These are phyloP conservation scores for Calameuta filiformis DNA, from an alignment of 2,888 invertebrate species.

Conservation along the genomic window DNA sequence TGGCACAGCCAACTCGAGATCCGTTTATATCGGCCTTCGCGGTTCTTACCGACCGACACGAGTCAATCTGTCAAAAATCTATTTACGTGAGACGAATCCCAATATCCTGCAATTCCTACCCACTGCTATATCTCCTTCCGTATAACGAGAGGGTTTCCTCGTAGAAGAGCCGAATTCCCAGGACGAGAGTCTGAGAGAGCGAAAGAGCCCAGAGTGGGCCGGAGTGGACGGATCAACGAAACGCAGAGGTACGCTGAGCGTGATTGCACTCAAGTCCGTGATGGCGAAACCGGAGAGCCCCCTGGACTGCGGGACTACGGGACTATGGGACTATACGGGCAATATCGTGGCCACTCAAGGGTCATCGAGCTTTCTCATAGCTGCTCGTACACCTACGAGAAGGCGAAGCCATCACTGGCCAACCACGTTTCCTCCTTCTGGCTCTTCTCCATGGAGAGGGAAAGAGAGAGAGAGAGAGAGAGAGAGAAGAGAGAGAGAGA, in stretches of 20 bases:
- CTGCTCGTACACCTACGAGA: slow-evolving; percentile 45
- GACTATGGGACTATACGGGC: slow-evolving; percentile 48
- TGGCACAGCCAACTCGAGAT: not conserved
- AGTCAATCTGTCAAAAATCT: not conserved
- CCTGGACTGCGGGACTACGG: slow-evolving; percentile 31
- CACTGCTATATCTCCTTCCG: not conserved
- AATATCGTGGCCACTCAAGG: slow-evolving; percentile 65
- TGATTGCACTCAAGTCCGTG: slow-evolving; percentile 63
- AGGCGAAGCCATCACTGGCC: slow-evolving; percentile 35
- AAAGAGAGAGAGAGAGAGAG: not conserved
- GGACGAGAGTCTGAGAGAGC: slow-evolving; percentile 17
- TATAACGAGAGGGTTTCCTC: not conserved
- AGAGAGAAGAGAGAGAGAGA: not conserved
- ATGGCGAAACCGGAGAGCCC: slow-evolving; percentile 17
- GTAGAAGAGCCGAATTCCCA: not conserved
- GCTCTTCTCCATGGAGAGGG: not conserved
- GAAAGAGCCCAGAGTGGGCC: slow-evolving; percentile 31
- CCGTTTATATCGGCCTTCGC: not conserved
- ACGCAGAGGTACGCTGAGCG: slow-evolving; percentile 41
- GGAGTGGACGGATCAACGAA: slow-evolving; percentile 44
- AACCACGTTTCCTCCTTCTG: slow-evolving; percentile 44
- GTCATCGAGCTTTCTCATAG: slow-evolving; percentile 63
- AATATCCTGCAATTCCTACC: not conserved
- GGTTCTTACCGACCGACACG: not conserved
- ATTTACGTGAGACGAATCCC: not conserved